A percentile compares a stretch with the other conserved stretches of the same genome.
Conservation (phyloP, 2,888 invertebrate species). For the Hofmannophila pseudospretella region DNA sequence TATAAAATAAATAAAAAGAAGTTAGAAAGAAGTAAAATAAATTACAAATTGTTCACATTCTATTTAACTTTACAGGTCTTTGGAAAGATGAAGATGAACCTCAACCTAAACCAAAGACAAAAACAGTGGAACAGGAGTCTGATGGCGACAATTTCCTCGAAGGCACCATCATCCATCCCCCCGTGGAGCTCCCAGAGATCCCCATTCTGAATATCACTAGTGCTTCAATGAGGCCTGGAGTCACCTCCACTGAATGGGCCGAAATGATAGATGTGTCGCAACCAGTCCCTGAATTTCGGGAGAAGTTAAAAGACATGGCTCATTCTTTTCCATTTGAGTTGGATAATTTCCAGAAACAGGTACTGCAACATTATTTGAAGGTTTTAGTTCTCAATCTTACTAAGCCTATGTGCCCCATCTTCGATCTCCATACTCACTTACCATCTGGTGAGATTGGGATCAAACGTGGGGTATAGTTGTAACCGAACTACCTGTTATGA, state of each 20-base stretch:
- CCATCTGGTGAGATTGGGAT: no score
- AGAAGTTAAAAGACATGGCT: conserved; percentile 90
- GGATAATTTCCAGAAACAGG: conserved; percentile 97
- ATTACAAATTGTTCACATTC: no score
- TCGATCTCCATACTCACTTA: no score
- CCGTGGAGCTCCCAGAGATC: conserved; percentile 62
- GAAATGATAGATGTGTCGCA: conserved; percentile 89
- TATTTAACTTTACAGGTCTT: conserved; percentile 39
- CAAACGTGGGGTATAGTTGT: no score
- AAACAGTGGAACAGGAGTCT: conserved; percentile 9
- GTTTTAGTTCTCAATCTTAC: no score
- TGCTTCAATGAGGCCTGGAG: conserved; percentile 50
- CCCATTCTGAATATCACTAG: conserved; percentile 84
- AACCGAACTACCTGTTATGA: no score
- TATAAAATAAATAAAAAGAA: no score
- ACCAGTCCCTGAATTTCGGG: conserved; percentile 88
- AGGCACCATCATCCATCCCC: conserved; percentile 52
- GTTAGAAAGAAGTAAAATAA: no score
- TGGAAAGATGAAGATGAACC: conserved; percentile 63
- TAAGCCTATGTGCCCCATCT: no score
- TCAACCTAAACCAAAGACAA: conserved; percentile 25
- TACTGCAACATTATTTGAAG: conserved; percentile 21
- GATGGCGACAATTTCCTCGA: conserved; percentile 55
- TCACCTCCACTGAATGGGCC: conserved; percentile 88
- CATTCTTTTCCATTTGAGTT: conserved; percentile 93